A percentile compares a stretch with the other conserved stretches of the same genome.
phyloP scores from a whole-genome alignment of 2,888 invertebrate species.

The Sepioteuthis lessoniana region DNA sequence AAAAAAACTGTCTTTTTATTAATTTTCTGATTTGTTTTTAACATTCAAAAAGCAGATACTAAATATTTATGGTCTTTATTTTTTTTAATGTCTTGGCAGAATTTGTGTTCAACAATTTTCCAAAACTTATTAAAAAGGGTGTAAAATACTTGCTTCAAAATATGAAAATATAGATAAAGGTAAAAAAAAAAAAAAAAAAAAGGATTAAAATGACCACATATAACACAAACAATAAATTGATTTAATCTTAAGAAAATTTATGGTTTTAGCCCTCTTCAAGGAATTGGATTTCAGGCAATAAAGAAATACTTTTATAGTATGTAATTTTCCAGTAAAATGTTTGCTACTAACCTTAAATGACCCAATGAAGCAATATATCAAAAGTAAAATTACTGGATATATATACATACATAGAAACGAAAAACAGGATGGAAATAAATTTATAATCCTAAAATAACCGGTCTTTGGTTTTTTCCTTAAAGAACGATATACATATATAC shows the following conservation, averaged over 20 bases:
- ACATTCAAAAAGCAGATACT: background rate
- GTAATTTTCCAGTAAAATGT: background rate
- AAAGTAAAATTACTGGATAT: too few relatives aligned
- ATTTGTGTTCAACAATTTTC: background rate
- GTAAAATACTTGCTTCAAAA: background rate
- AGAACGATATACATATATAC: too few relatives aligned
- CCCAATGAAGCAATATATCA: background rate
- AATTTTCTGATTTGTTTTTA: background rate
- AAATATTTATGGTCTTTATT: background rate
- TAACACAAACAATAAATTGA: background rate
- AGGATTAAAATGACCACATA: background rate
- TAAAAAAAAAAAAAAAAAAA: background rate
- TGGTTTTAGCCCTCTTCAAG: background rate
- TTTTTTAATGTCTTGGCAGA: background rate
- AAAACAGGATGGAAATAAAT: too few relatives aligned
- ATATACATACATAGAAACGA: too few relatives aligned
- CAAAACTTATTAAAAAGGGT: background rate
- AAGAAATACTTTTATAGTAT: background rate
- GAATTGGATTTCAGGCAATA: background rate
- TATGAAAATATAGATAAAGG: background rate
- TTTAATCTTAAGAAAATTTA: background rate
- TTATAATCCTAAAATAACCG: too few relatives aligned
- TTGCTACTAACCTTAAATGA: background rate
- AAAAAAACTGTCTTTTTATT: background rate
- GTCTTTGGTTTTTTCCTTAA: too few relatives aligned